Evolutionary conservation across 2,113 vertebrate species (phyloP).

Genomic region (Thryonomys swinderianus): DNA sequence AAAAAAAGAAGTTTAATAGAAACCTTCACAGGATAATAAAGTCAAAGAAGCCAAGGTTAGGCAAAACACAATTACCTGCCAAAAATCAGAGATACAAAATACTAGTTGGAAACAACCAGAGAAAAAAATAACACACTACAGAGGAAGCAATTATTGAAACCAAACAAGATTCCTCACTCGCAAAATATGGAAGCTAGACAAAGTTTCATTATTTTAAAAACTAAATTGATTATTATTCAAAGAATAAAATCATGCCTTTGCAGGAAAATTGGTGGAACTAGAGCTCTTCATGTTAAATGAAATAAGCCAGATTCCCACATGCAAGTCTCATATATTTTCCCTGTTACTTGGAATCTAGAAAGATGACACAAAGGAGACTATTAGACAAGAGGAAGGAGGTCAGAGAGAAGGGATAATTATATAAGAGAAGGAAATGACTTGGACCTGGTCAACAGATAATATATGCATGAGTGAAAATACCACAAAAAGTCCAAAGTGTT

Average conservation of each 20-base stretch:
- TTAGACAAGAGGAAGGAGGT: background rate
- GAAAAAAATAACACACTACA: background rate
- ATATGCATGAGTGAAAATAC: background rate
- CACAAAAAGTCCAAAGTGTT: background rate
- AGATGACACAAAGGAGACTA: background rate
- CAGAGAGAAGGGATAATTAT: background rate
- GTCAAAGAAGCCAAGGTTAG: background rate
- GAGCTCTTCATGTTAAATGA: background rate
- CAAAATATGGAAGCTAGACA: background rate
- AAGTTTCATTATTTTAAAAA: background rate
- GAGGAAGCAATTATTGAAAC: background rate
- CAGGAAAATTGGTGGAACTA: background rate
- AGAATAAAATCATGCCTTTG: background rate
- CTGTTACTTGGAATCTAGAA: background rate
- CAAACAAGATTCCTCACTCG: background rate
- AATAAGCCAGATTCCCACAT: background rate
- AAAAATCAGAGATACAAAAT: conserved; percentile 1
- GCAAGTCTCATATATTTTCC: background rate
- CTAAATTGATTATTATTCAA: background rate
- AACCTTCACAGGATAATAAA: background rate
- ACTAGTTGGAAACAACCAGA: background rate
- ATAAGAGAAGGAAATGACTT: background rate
- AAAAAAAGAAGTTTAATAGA: background rate
- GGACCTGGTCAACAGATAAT: background rate
- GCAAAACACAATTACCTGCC: background rate